Evolutionary conservation across 2,113 vertebrate species (phyloP), one percentile per base, ranked within the genome.

Genomic region (Hyla sarda): DNA sequence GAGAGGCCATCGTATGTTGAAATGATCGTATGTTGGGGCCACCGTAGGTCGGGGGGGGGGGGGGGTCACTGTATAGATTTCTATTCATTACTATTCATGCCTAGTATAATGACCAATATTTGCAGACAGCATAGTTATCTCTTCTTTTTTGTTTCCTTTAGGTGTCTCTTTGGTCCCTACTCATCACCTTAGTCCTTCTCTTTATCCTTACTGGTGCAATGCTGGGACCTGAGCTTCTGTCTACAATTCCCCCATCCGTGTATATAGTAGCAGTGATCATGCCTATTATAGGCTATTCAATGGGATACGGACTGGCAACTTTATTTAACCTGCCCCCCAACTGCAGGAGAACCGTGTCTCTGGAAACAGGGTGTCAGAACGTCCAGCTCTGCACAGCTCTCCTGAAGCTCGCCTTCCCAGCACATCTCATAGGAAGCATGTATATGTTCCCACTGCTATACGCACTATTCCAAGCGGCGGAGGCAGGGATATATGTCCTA

Each of bases 391-490:
- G 98, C 89, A 99, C 97, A 0, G 97, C 98, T 89, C 98, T 99
- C 85, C 95, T 99, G 48, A 99, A 99, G 85, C 93, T 99, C 91
- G 96, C 97, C 69, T 99, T 99, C 84, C 97, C 97, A 0, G 97
- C 98, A 0, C 95, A 96, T 76, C 90, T 98, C 76, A 96, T 99
- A 67, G 97, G 97, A 9, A 95, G 95, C 54, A 98, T 99, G 96
- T 99, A 98, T 91, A 99, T 99, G 96, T 99, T 99, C 75, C 98
- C 98, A 0, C 92, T 99, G 91, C 96, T 99, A 0, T 99, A 99
- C 0, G 97, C 97, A 0, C 95, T 99, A 21, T 99, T 99, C 89
- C 98, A 99, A 90, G 96, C 97, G 0, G 95, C 97, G 0, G 98
- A 99, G 92, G 98, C 98, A 0, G 97, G 96, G 34, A 16, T 98